Evolutionary conservation across 2,888 invertebrate genomes (phyloP).

Genomic region (Rutpela maculata): DNA sequence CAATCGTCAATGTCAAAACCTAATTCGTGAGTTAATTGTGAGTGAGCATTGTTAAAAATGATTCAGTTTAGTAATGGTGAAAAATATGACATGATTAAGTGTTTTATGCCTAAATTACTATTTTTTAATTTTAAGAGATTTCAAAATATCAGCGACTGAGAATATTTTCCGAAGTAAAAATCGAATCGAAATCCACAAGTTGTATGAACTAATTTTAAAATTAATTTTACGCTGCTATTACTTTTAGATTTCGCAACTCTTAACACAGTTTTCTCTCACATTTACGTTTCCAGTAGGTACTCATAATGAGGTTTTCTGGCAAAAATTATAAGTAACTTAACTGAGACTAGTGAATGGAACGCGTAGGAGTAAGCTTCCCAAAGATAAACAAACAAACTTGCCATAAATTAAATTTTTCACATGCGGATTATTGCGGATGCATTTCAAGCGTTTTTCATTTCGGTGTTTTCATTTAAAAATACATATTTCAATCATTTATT

Average conservation of each 20-base stretch:
- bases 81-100: too few relatives aligned
- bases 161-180: too few relatives aligned
- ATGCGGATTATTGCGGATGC: background rate
- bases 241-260: background rate
- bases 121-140: too few relatives aligned
- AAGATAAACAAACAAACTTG: conserved; percentile 1
- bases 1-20: too few relatives aligned
- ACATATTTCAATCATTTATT: conserved; percentile 1
- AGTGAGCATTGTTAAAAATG: too few relatives aligned
- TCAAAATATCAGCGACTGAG: too few relatives aligned
- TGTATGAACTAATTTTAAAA: background rate
- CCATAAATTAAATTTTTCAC: conserved; percentile 1
- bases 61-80: too few relatives aligned
- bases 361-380: background rate
- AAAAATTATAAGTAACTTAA: background rate
- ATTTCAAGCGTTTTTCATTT: background rate
- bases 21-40: too few relatives aligned
- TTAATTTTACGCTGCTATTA: background rate
- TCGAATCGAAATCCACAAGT: too few relatives aligned
- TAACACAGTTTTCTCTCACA: background rate
- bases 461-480: background rate
- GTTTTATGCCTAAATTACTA: too few relatives aligned
- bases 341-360: background rate
- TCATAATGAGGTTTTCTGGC: background rate
- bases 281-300: background rate